phyloP scores from a whole-genome alignment of 2,797 vertebrate genomes.

The Tenualosa thibaudeaui region DNA sequence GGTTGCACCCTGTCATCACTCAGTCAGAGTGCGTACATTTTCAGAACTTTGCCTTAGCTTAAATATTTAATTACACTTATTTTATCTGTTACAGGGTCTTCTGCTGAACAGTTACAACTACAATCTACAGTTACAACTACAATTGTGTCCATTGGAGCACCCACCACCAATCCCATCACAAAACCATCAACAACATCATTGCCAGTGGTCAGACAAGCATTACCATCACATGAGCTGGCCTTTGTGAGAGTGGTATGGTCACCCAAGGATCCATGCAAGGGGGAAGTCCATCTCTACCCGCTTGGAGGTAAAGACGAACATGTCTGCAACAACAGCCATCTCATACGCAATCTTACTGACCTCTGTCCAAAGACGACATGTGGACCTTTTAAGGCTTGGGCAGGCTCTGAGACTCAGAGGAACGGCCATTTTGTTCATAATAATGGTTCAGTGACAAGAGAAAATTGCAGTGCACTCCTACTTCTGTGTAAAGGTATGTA shows the following conservation, averaged over 20 bases:
- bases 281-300: neutral
- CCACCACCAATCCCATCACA: too few species aligned
- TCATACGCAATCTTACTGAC: rapidly evolving
- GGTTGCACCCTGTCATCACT: neutral
- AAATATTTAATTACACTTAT: neutral
- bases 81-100: neutral
- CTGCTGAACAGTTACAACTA: too few species aligned
- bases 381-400: rapidly evolving
- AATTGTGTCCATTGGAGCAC: too few species aligned
- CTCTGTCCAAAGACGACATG: conserved; percentile 56
- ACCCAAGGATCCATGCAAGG: conserved; percentile 40
- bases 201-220: neutral
- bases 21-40: neutral
- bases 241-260: conserved; percentile 11
- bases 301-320: rapidly evolving
- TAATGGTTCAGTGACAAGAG: rapidly evolving
- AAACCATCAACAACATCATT: rapidly evolving
- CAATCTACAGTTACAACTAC: too few species aligned
- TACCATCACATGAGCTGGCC: neutral
- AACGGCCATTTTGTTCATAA: neutral
- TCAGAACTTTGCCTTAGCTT: neutral
- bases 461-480: rapidly evolving
- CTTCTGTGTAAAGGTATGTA: conserved; percentile 54
- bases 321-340: neutral
- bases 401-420: rapidly evolving